These are phyloP conservation scores for Drosophila busckii DNA, from an alignment of 1,140 invertebrate species.

Conservation along the genomic window DNA sequence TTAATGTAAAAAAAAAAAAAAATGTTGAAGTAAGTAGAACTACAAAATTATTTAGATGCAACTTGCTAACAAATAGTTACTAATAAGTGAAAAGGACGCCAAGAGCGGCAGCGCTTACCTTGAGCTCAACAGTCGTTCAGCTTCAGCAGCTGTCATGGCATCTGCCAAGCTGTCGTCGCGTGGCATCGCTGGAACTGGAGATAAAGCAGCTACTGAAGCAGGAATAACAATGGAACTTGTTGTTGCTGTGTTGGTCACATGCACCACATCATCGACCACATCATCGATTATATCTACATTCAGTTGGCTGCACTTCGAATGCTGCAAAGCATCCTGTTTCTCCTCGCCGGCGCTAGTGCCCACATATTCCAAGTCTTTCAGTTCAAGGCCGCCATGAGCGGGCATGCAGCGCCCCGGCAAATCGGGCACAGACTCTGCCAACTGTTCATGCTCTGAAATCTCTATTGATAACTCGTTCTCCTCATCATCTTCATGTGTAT, in stretches of 20 bases:
- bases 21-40: too few species aligned
- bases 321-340: constrained; percentile 78
- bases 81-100: not conserved
- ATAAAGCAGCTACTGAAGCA: not conserved
- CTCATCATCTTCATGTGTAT: constrained; percentile 54
- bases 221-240: not conserved
- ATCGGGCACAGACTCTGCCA: constrained; percentile 49
- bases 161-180: constrained; percentile 80
- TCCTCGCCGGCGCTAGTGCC: constrained; percentile 81
- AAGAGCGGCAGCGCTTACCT: constrained; percentile 80
- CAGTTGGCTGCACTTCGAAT: constrained; percentile 69
- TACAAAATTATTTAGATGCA: too few species aligned
- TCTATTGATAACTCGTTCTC: constrained; percentile 29
- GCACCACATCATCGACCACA: constrained; percentile 66
- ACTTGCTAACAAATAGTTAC: too few species aligned
- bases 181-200: constrained; percentile 27
- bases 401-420: constrained; percentile 55
- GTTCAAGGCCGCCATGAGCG: constrained; percentile 42
- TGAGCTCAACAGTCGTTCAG: constrained; percentile 89
- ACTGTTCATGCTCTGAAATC: constrained; percentile 42
- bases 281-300: constrained; percentile 51
- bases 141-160: constrained; percentile 90
- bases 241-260: constrained; percentile 25
- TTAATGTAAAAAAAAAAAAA: constrained; percentile 1
- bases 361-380: constrained; percentile 80